Percentiles rank a stretch among this genome's conserved stretches.
Evolutionary conservation across 2,797 vertebrate genomes (phyloP).

Genomic region (Agapornis canus): DNA sequence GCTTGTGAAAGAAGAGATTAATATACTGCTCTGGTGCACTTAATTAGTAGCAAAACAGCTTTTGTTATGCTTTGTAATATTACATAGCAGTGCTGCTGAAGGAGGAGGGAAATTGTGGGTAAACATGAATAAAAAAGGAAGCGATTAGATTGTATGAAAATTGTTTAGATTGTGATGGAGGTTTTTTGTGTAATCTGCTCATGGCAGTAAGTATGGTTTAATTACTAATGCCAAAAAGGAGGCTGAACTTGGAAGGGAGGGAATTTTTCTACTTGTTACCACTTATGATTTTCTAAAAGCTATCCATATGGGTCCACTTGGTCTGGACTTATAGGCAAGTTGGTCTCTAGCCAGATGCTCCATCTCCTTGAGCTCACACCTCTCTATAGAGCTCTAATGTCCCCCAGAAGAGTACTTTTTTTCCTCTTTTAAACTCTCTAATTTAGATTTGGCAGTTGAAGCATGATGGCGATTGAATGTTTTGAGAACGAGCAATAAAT

Average conservation of each 20-base stretch:
- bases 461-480: slow-evolving; percentile 66
- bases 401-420: slow-evolving; percentile 66
- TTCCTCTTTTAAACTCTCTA: slow-evolving; percentile 45
- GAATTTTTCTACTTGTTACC: slow-evolving; percentile 51
- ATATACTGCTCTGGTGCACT: neutral
- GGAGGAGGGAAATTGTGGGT: neutral
- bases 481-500: slow-evolving; percentile 76
- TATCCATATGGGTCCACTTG: slow-evolving; percentile 69
- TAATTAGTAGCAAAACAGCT: slow-evolving; percentile 25
- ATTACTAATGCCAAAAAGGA: slow-evolving; percentile 59
- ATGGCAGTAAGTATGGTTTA: slow-evolving; percentile 48
- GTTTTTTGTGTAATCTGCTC: slow-evolving; percentile 47
- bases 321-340: slow-evolving; percentile 66
- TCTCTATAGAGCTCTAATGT: slow-evolving; percentile 72
- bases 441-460: slow-evolving; percentile 77
- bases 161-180: slow-evolving; percentile 47
- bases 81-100: neutral
- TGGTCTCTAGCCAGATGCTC: slow-evolving; percentile 75
- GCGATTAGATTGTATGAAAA: slow-evolving; percentile 43
- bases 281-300: slow-evolving; percentile 62
- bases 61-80: slow-evolving; percentile 45
- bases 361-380: slow-evolving; percentile 74
- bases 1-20: neutral
- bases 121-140: slow-evolving; percentile 60
- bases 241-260: neutral